Evolutionary conservation across 1,140 invertebrate genomes (phyloP), one percentile per base, ranked within the genome.

Genomic region (Zaprionus vittiger): DNA sequence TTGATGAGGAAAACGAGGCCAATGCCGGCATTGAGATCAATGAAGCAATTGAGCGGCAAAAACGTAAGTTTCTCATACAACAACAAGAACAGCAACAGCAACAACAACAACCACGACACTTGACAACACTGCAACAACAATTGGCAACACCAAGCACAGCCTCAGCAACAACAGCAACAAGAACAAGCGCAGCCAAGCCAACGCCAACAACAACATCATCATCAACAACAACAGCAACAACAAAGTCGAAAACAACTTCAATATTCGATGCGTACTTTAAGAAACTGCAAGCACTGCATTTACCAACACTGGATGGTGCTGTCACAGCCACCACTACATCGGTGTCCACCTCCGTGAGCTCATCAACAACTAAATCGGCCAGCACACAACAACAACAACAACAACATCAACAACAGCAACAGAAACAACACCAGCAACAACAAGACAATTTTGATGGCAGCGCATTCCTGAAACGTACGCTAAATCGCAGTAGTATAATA

Each of bases 1-100:
- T 70, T 57, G 87, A 91, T 72, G 87, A 79, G 44, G 81, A 91
- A 55, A 85, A 85, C 73, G 83, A 91, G 61, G 91, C 72, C 38
- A 89, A 85, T 82, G 84, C 76, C 66, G 81, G 89, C 81, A 83
- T 92, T 77, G 89, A 80, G 65, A 92, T 90, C 81, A 92, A 92
- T 91, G 91, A 92, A 81, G 86, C 91, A 59, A 92, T 92, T 79
- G 91, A 92, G 69, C 83, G 90, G 82, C 89, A 91, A 91, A 92
- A 92, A 91, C 91, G 91, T 92, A 92, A 92, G 91, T 92, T 92
- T 79, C 79, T 76, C 65, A 82, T 73, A 75, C 80, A 79, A 80
- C 71, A 75, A 65, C 79, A 79, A 74, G 37, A 56, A 63, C 71
- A 73, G 60, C 67, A 78, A 64, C 79, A 79, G 64, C 78, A 75